Evolutionary conservation across 1,140 invertebrate species (phyloP), one percentile per base, ranked within the genome.

Genomic region (Laodelphax striatellus): DNA sequence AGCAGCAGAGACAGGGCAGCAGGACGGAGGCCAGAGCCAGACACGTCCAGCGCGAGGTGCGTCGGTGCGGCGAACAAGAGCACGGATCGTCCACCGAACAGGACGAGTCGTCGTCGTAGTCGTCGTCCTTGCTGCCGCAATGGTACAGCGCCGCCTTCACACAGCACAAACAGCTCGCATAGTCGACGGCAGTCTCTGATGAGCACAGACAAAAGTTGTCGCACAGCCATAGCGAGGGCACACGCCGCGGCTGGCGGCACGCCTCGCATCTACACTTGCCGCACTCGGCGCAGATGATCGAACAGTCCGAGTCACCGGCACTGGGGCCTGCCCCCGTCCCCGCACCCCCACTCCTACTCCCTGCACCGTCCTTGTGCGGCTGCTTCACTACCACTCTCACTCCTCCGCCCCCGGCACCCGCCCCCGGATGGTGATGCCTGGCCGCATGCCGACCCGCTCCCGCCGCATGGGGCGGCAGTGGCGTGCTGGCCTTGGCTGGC

Each of bases 111-210:
- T 56, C 61, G 28, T 61, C 62, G 54, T 63, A 58, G 24, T 75
- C 81, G 50, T 78, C 78, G 61, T 86, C 84, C 61, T 81, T 80
- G 66, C 88, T 86, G 62, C 84, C 83, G 74, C 90, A 94, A 72
- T 96, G 93, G 75, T 96, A 97, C 73, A 94, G 93, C 31, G 92
- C 71, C 44, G 86, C 90, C 72, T 94, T 93, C 64, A 92, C 91
- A 73, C 91, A 94, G 76, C 92, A 96, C 75, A 96, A 80, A 72
- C 93, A 96, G 60, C 90, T 90, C 55, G 85, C 85, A 71, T 90
- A 89, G 75, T 95, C 91, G 62, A 96, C 82, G 64, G 84, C 80
- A 60, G 87, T 83, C 71, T 93, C 87, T 52, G 88, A 87, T 67
- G 89, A 92, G 75, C 90, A 87, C 67, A 90, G 81, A 73, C 88